Evolutionary conservation across 2,888 invertebrate genomes (phyloP), one percentile per base, ranked within the genome.

Genomic region (Octodonta nipae): DNA sequence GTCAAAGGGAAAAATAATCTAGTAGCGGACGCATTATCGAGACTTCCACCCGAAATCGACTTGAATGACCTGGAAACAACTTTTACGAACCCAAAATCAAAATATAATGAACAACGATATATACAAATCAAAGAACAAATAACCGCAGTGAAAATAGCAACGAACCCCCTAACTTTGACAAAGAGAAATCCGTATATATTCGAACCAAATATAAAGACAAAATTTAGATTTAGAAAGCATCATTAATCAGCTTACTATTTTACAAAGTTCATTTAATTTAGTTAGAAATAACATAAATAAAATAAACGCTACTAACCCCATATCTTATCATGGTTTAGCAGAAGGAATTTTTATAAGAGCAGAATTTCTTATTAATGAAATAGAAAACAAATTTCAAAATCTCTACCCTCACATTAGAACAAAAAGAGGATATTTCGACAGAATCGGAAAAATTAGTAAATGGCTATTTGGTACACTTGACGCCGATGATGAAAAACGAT

Each of bases 11-110:
- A 28, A 22, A 5, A 24, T 26, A 42, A 34, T 16, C 11, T n/a
- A n/a, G 36, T 28, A 7, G 42, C 38, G 1, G 40, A 42, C 10
- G 37, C 34, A 1, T 28, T 42, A n/a, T n/a, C n/a, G n/a, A n/a
- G n/a, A n/a, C n/a, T n/a, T n/a, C n/a, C n/a, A n/a, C n/a, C n/a
- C n/a, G n/a, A n/a, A n/a, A n/a, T n/a, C n/a, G n/a, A n/a, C n/a
- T n/a, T n/a, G n/a, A n/a, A n/a, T n/a, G n/a, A n/a, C n/a, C n/a
- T n/a, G n/a, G n/a, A n/a, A n/a, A n/a, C n/a, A n/a, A n/a, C n/a
- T n/a, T n/a, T n/a, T n/a, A n/a, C n/a, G n/a, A n/a, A n/a, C n/a
- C n/a, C n/a, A n/a, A n/a, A n/a, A n/a, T n/a, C n/a, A n/a, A n/a
- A n/a, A n/a, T n/a, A n/a, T n/a, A n/a, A n/a, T n/a, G n/a, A n/a